A percentile compares a stretch with the other conserved stretches of the same genome.
These are phyloP conservation scores for Poecilobothrus nobilitatus DNA, from an alignment of 2,888 invertebrate genomes.

Conservation along the genomic window DNA sequence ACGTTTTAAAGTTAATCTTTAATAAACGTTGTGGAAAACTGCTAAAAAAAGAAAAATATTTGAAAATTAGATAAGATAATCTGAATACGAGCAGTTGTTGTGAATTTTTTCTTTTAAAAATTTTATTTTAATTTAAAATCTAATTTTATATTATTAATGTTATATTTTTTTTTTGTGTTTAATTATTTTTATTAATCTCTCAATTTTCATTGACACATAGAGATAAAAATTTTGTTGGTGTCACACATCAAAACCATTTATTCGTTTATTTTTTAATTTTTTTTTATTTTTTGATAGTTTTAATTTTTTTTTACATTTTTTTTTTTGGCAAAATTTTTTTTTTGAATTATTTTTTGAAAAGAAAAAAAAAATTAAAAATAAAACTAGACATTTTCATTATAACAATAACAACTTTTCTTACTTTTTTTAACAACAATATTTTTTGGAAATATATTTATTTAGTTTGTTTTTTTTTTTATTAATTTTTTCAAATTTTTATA, in stretches of 20 bases:
- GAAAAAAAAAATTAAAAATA: neutral
- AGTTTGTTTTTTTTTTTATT: neutral
- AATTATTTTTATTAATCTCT: neutral
- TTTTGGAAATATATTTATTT: neutral
- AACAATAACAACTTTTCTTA: constrained; percentile 1
- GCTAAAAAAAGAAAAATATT: too few relatives aligned
- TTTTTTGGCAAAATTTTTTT: too few relatives aligned
- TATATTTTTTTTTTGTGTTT: too few relatives aligned
- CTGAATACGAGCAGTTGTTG: too few relatives aligned
- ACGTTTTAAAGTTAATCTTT: too few relatives aligned
- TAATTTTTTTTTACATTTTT: too few relatives aligned
- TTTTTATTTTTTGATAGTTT: neutral
- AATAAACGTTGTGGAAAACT: too few relatives aligned
- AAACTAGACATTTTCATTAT: neutral
- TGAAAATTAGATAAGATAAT: too few relatives aligned
- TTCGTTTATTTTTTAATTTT: neutral
- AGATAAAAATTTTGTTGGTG: neutral
- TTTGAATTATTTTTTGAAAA: neutral
- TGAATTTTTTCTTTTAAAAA: too few relatives aligned
- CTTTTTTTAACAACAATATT: neutral
- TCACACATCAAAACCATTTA: neutral
- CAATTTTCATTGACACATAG: neutral
- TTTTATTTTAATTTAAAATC: too few relatives aligned
- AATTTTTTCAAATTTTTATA: too few relatives aligned
- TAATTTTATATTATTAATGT: too few relatives aligned